Percentiles rank a stretch among this genome's conserved stretches.
These are phyloP conservation scores for Eledona agricola DNA, from an alignment of 2,888 invertebrate species.

Conservation along the genomic window DNA sequence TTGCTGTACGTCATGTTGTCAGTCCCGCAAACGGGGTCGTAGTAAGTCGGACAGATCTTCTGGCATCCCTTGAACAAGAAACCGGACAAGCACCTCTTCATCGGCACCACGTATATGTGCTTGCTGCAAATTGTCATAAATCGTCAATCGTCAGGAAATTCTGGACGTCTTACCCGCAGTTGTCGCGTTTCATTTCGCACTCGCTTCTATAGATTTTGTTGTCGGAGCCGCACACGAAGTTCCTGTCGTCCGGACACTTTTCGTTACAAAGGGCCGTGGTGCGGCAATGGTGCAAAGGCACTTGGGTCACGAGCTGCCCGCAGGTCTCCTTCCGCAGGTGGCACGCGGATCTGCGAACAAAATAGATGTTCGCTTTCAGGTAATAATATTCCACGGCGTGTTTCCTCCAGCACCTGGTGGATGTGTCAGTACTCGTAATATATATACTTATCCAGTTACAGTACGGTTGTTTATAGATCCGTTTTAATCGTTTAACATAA, in stretches of 20 bases:
- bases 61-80: conserved; percentile 89
- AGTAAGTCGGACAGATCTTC: conserved; percentile 85
- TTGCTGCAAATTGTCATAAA: conserved; percentile 68
- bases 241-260: conserved; percentile 75
- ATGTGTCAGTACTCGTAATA: too few species aligned
- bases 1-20: conserved; percentile 94
- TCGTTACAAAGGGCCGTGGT: conserved; percentile 86
- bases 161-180: conserved; percentile 80
- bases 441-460: too few species aligned
- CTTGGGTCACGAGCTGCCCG: conserved; percentile 84
- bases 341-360: conserved; percentile 74
- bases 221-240: conserved; percentile 89
- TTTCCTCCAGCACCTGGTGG: too few species aligned
- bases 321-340: conserved; percentile 85
- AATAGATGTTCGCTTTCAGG: too few species aligned
- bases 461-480: too few species aligned
- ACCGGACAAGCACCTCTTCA: conserved; percentile 84
- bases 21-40: conserved; percentile 92
- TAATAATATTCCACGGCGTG: too few species aligned
- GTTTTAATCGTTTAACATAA: too few species aligned
- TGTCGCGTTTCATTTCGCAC: conserved; percentile 90
- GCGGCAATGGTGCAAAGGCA: conserved; percentile 83
- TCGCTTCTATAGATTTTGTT: conserved; percentile 90
- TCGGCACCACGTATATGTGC: conserved; percentile 89
- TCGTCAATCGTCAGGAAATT: too few species aligned